Evolutionary conservation across 2,888 invertebrate genomes (phyloP).

Genomic region (Octodonta nipae): DNA sequence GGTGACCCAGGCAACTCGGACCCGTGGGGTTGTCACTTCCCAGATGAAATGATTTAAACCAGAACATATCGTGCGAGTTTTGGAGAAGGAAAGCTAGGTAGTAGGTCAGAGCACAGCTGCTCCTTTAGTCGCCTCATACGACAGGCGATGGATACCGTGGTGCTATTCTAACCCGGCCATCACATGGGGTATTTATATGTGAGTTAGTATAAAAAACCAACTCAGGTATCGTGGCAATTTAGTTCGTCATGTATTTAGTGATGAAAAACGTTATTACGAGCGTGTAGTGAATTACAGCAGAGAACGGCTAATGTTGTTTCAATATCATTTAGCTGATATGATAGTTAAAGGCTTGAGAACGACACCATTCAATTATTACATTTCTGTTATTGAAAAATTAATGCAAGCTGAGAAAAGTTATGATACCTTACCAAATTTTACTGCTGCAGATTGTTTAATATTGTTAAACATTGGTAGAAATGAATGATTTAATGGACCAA

Average conservation of each 20-base stretch:
- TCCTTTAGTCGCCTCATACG: too few relatives aligned
- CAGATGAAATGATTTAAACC: too few relatives aligned
- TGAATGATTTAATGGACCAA: slow-evolving; percentile 84
- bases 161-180: too few relatives aligned
- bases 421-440: slow-evolving; percentile 93
- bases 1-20: too few relatives aligned
- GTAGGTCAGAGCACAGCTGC: too few relatives aligned
- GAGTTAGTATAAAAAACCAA: slow-evolving; percentile 88
- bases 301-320: slow-evolving; percentile 79
- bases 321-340: slow-evolving; percentile 90
- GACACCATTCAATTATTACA: slow-evolving; percentile 90
- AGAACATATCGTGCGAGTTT: too few relatives aligned
- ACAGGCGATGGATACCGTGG: too few relatives aligned
- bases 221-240: slow-evolving; percentile 72
- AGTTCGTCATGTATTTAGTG: slow-evolving; percentile 69
- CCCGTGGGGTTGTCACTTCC: too few relatives aligned
- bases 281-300: slow-evolving; percentile 73
- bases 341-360: slow-evolving; percentile 84
- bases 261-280: slow-evolving; percentile 87
- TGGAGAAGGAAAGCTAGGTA: too few relatives aligned
- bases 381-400: slow-evolving; percentile 72
- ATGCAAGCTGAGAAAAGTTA: slow-evolving; percentile 90
- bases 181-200: too few relatives aligned
- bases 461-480: slow-evolving; percentile 87
- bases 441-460: slow-evolving; percentile 87